Percentiles rank a stretch among this genome's conserved stretches.
These are phyloP conservation scores for Nomada ruficornis DNA, from an alignment of 2,888 invertebrate species.

Conservation along the genomic window DNA sequence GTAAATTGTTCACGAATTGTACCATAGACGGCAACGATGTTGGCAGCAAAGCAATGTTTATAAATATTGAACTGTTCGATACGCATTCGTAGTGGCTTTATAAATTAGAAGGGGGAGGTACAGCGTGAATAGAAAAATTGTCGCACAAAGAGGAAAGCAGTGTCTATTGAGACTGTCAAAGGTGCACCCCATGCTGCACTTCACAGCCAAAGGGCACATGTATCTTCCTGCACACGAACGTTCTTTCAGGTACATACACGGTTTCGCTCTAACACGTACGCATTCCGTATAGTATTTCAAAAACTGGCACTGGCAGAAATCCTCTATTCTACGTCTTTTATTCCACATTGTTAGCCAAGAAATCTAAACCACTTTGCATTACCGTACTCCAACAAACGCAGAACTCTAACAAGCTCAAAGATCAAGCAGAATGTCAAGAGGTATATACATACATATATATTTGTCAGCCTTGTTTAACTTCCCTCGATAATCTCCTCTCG, in stretches of 20 bases:
- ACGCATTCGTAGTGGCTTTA: too few species aligned
- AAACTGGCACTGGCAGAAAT: background rate
- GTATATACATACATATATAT: background rate
- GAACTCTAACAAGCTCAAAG: background rate
- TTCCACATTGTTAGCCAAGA: background rate
- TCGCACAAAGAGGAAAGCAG: background rate
- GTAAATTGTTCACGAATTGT: too few species aligned
- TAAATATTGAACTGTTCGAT: too few species aligned
- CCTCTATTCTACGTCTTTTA: background rate
- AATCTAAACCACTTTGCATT: too few species aligned
- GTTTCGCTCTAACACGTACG: constrained; percentile 3
- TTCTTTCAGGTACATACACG: constrained; percentile 12
- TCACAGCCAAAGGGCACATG: constrained; percentile 36
- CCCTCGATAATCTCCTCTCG: constrained; percentile 26
- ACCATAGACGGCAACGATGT: too few species aligned
- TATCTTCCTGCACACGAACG: constrained; percentile 28
- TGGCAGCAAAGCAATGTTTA: too few species aligned
- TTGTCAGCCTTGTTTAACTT: background rate
- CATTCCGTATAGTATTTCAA: background rate
- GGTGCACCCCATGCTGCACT: constrained; percentile 12
- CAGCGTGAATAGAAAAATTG: background rate
- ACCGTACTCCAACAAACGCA: too few species aligned
- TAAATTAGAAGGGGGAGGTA: background rate
- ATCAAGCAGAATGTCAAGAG: background rate
- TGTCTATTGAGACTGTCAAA: constrained; percentile 28